These are phyloP conservation scores for Diacarnus erythraeanus DNA, from an alignment of 37 sponge, comb jelly and placozoan genomes.

Conservation along the genomic window DNA sequence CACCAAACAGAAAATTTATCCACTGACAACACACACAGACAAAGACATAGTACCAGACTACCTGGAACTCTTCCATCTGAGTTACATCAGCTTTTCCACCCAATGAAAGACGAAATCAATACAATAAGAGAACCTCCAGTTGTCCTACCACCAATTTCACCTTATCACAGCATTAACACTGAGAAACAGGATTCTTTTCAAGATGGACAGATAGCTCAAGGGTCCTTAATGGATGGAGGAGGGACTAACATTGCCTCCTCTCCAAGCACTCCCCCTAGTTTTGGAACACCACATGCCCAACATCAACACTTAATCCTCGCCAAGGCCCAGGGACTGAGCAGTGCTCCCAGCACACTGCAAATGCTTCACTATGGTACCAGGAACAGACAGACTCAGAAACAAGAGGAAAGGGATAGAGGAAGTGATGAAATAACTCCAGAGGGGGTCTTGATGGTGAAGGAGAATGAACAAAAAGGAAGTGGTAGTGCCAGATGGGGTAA, in stretches of 20 bases:
- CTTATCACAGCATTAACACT: background rate
- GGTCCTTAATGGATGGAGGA: background rate
- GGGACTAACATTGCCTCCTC: background rate
- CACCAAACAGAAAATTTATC: background rate
- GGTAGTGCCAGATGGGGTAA: background rate
- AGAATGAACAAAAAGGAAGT: background rate
- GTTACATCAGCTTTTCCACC: background rate
- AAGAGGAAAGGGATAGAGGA: constrained; percentile 5
- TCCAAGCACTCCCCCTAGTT: background rate
- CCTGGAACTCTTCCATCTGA: background rate
- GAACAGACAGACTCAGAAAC: background rate
- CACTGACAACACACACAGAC: background rate
- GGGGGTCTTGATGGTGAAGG: constrained; percentile 37
- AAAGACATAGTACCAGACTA: background rate
- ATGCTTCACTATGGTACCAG: background rate
- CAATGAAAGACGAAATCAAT: background rate
- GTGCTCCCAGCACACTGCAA: constrained; percentile 23
- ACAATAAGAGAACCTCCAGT: background rate
- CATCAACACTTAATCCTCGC: constrained; percentile 1
- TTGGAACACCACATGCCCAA: background rate
- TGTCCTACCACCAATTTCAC: constrained; percentile 34
- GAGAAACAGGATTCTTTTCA: background rate
- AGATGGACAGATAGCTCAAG: background rate
- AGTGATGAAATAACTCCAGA: constrained; percentile 17
- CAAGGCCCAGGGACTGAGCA: constrained; percentile 38